Evolutionary conservation across 2,888 invertebrate species (phyloP).

Genomic region (Choreutis nemorana): DNA sequence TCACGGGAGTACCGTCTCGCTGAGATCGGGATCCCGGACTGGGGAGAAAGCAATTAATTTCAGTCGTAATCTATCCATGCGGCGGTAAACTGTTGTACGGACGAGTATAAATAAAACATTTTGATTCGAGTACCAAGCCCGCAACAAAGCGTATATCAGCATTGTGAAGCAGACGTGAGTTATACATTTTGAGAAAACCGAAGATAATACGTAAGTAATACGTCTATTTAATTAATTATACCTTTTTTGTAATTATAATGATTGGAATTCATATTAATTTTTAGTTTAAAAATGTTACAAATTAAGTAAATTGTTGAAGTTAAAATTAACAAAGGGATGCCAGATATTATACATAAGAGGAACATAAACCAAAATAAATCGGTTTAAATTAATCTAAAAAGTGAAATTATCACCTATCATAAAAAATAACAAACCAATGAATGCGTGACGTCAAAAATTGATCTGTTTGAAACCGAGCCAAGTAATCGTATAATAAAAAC

Average conservation of each 20-base stretch:
- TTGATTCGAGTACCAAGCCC: slow-evolving; percentile 17
- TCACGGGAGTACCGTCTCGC: slow-evolving; percentile 31
- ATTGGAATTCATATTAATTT: too few relatives aligned
- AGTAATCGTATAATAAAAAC: slow-evolving; percentile 43
- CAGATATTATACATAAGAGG: too few relatives aligned
- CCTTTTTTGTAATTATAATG: too few relatives aligned
- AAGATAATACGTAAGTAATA: too few relatives aligned
- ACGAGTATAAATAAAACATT: slow-evolving; percentile 48
- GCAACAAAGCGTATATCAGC: slow-evolving; percentile 14
- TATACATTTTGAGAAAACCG: not conserved
- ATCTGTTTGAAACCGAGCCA: slow-evolving; percentile 53
- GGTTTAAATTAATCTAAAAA: too few relatives aligned
- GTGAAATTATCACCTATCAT: too few relatives aligned
- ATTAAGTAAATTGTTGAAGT: too few relatives aligned
- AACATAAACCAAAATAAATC: too few relatives aligned
- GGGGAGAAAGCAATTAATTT: slow-evolving; percentile 49
- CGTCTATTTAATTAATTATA: too few relatives aligned
- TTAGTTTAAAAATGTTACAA: too few relatives aligned
- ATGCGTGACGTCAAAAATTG: slow-evolving; percentile 32
- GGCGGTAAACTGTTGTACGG: slow-evolving; percentile 35
- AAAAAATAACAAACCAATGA: too few relatives aligned
- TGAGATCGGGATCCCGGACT: slow-evolving; percentile 27
- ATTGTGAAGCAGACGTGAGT: not conserved
- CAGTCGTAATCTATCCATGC: slow-evolving; percentile 42
- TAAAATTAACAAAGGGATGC: too few relatives aligned